These are phyloP conservation scores for Biston betularia DNA, from an alignment of 2,888 invertebrate species.

Conservation along the genomic window DNA sequence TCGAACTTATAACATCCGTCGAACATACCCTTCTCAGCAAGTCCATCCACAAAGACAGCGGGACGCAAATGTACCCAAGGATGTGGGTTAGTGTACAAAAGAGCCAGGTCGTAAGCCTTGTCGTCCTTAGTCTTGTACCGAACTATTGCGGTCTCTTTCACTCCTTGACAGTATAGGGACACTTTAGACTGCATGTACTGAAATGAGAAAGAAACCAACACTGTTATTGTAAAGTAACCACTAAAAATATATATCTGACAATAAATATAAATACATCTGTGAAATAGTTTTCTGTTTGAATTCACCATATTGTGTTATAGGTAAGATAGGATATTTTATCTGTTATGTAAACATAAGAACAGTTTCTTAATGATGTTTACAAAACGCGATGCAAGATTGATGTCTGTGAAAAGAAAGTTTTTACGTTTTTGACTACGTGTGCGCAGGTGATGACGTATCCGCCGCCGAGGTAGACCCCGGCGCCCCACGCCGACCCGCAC, in stretches of 20 bases:
- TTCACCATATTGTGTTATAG: too few relatives aligned
- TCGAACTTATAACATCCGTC: background rate
- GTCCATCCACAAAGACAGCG: slow-evolving; percentile 63
- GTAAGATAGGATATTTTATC: too few relatives aligned
- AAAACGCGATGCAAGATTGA: too few relatives aligned
- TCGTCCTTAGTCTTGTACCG: slow-evolving; percentile 78
- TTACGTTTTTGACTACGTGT: slow-evolving; percentile 86
- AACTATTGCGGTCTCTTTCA: slow-evolving; percentile 75
- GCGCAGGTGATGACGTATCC: slow-evolving; percentile 87
- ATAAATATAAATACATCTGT: too few relatives aligned
- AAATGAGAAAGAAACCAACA: slow-evolving; percentile 4
- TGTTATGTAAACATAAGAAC: too few relatives aligned
- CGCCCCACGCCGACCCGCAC: slow-evolving; percentile 87
- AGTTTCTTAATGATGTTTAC: too few relatives aligned
- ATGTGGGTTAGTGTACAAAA: slow-evolving; percentile 73
- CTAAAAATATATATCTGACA: too few relatives aligned
- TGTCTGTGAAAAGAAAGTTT: background rate
- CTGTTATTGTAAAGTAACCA: too few relatives aligned
- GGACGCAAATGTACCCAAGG: slow-evolving; percentile 65
- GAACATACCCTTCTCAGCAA: slow-evolving; percentile 70
- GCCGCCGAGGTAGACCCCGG: slow-evolving; percentile 83
- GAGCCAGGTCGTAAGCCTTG: slow-evolving; percentile 79
- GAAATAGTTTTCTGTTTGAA: too few relatives aligned
- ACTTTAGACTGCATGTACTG: slow-evolving; percentile 71
- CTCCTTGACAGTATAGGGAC: slow-evolving; percentile 72